Percentiles rank a stretch among this genome's conserved stretches.
phyloP scores from a whole-genome alignment of 1,140 invertebrate genomes.

The Melipona quadrifasciata region DNA sequence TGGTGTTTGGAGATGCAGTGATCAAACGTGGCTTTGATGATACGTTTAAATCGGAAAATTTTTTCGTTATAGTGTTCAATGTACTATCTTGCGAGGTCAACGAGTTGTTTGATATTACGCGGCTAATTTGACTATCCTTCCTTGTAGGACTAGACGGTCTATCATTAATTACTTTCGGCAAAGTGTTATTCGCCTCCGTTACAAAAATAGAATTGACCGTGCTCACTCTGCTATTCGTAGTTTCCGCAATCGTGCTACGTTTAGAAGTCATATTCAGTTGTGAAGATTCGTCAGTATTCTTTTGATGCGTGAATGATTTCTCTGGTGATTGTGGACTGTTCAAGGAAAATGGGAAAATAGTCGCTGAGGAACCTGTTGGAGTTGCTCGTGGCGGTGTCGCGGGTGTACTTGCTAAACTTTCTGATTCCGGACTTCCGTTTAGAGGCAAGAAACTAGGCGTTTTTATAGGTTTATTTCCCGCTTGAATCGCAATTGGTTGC shows the following conservation, averaged over 20 bases:
- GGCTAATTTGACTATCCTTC: slow-evolving; percentile 30
- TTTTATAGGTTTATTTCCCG: slow-evolving; percentile 76
- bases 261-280: slow-evolving; percentile 35
- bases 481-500: slow-evolving; percentile 84
- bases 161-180: slow-evolving; percentile 54
- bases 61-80: slow-evolving; percentile 67
- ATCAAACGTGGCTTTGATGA: slow-evolving; percentile 71
- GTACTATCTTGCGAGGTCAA: slow-evolving; percentile 44
- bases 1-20: slow-evolving; percentile 71
- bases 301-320: slow-evolving; percentile 75
- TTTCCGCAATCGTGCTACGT: slow-evolving; percentile 69
- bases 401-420: slow-evolving; percentile 79
- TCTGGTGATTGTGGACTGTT: slow-evolving; percentile 84
- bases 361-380: slow-evolving; percentile 82
- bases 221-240: slow-evolving; percentile 59
- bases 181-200: slow-evolving; percentile 39
- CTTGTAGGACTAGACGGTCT: slow-evolving; percentile 70
- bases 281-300: slow-evolving; percentile 50
- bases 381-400: slow-evolving; percentile 81
- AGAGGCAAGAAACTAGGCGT: slow-evolving; percentile 77
- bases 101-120: slow-evolving; percentile 37
- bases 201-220: slow-evolving; percentile 58
- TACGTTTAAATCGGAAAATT: slow-evolving; percentile 67
- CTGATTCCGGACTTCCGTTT: slow-evolving; percentile 76
- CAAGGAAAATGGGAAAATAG: slow-evolving; percentile 84